These are phyloP conservation scores for Gasterosteus nipponicus DNA, from an alignment of 2,113 vertebrate genomes.

Conservation along the genomic window DNA sequence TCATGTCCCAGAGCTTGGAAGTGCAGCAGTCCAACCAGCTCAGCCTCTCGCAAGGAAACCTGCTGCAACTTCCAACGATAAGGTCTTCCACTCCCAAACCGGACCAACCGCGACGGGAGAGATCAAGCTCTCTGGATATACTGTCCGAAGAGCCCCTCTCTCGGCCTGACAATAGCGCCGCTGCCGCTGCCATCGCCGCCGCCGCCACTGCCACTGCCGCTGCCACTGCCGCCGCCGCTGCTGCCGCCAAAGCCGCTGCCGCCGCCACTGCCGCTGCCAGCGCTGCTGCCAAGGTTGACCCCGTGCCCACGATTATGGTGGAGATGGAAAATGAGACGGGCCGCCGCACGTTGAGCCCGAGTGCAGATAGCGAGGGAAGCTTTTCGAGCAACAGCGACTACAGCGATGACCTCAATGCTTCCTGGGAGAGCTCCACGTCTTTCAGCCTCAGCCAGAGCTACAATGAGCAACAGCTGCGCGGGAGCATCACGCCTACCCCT, in stretches of 20 bases:
- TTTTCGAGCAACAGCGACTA: constrained; percentile 50
- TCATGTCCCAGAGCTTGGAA: background rate
- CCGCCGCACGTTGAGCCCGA: background rate
- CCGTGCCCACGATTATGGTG: constrained; percentile 62
- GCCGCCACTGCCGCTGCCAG: too few species aligned
- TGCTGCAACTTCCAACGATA: constrained; percentile 24
- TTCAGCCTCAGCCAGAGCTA: constrained; percentile 30
- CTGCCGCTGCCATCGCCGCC: rapidly evolving
- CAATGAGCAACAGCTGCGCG: rapidly evolving
- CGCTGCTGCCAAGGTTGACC: rapidly evolving
- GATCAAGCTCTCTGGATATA: constrained; percentile 58
- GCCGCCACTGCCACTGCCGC: rapidly evolving
- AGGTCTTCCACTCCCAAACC: background rate
- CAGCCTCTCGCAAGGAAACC: constrained; percentile 65
- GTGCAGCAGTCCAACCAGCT: constrained; percentile 40
- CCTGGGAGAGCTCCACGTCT: constrained; percentile 20
- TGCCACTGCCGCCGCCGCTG: rapidly evolving
- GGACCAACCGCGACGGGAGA: constrained; percentile 8
- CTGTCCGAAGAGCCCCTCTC: background rate
- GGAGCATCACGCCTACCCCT: constrained; percentile 20
- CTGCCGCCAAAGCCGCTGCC: too few species aligned
- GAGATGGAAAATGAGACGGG: constrained; percentile 25
- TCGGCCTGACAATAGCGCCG: rapidly evolving
- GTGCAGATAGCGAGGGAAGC: constrained; percentile 19
- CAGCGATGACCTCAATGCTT: constrained; percentile 62